Percentiles rank a stretch among this genome's conserved stretches.
Evolutionary conservation across 2,113 vertebrate species (phyloP).

Genomic region (Malurus melanocephalus): DNA sequence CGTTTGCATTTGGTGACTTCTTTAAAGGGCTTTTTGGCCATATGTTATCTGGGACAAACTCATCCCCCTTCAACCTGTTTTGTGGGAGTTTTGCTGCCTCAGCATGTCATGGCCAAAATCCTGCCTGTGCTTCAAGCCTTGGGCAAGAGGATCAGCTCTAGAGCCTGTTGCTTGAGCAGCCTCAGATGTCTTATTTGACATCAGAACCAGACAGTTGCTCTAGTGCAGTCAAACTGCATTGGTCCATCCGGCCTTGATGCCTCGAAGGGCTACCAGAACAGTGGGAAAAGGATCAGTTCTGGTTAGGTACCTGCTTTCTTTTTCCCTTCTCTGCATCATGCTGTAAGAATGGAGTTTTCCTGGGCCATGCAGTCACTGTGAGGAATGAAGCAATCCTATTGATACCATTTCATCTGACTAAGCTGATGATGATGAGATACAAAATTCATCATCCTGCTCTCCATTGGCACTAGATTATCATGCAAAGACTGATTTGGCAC

Average conservation of each 20-base stretch:
- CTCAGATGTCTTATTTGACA: neutral
- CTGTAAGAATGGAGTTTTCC: neutral
- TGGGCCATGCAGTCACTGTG: neutral
- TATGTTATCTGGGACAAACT: neutral
- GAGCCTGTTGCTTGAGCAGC: neutral
- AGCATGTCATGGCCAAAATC: neutral
- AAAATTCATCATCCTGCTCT: neutral
- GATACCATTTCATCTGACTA: neutral
- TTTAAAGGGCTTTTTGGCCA: neutral
- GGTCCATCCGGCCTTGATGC: neutral
- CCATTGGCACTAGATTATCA: neutral
- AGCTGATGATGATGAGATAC: neutral
- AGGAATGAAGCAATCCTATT: neutral
- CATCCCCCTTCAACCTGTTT: neutral
- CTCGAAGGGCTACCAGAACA: neutral
- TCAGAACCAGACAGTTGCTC: neutral
- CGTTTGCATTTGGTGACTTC: neutral
- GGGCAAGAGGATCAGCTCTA: neutral
- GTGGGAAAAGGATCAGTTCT: neutral
- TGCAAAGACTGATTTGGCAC: neutral
- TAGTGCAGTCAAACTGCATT: neutral
- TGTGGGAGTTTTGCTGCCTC: neutral
- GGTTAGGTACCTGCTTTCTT: neutral
- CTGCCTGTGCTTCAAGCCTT: neutral
- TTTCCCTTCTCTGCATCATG: neutral